phyloP scores from a whole-genome alignment of 23 tunicate genomes.

The Corella eumyota region DNA sequence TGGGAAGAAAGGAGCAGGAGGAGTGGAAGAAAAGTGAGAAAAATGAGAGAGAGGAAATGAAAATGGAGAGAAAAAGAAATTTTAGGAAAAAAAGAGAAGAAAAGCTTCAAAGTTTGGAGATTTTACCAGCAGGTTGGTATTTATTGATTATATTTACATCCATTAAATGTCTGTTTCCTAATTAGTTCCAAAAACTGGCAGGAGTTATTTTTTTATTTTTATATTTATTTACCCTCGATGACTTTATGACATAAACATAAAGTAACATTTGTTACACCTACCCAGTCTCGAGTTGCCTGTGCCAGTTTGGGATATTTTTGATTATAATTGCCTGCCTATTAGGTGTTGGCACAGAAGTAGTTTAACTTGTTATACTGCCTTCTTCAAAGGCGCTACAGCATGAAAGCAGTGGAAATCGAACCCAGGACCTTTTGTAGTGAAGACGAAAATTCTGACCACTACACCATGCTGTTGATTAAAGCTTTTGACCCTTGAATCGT shows the following conservation, averaged over 20 bases:
- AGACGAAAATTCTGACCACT: background rate
- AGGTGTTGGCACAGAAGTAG: background rate
- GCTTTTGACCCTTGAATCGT: no score
- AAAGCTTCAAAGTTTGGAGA: constrained; percentile 41
- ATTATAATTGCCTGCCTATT: no score
- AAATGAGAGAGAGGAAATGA: constrained; percentile 3
- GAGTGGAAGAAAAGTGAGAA: constrained; percentile 8
- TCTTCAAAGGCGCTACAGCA: background rate
- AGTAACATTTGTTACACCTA: no score
- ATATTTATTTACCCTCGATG: background rate
- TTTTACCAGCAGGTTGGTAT: constrained; percentile 51
- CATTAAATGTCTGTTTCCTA: no score
- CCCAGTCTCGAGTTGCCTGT: no score
- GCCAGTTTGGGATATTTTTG: no score
- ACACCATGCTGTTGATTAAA: background rate
- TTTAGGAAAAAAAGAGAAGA: constrained; percentile 42
- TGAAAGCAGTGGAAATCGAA: background rate
- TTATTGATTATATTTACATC: background rate
- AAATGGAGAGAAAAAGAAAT: constrained; percentile 24
- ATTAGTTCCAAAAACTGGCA: no score
- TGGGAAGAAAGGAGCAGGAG: constrained; percentile 17
- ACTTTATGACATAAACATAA: no score
- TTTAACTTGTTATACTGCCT: no score
- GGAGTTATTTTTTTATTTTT: background rate
- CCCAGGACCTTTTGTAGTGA: background rate